A percentile compares a stretch with the other conserved stretches of the same genome.
Conservation (phyloP, 1,140 invertebrate species). For the Gonatopus flavifemur region DNA sequence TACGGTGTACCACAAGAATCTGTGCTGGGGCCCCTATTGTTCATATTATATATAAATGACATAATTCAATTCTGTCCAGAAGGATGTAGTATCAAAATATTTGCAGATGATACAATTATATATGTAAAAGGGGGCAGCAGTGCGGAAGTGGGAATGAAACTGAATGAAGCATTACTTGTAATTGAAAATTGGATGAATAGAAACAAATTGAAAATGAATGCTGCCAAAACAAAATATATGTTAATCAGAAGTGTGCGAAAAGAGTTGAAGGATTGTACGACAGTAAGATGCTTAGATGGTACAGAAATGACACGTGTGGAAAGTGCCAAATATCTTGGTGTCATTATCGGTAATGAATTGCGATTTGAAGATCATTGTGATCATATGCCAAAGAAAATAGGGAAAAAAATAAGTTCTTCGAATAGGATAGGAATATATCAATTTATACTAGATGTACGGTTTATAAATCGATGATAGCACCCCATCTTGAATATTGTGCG, state of each 20-base stretch:
- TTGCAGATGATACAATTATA: no score
- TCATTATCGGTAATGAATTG: conserved; percentile 13
- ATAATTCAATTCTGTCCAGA: not conserved
- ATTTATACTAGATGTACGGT: conserved; percentile 4
- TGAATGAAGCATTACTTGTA: not conserved
- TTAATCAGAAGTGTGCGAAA: conserved; percentile 7
- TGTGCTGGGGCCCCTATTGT: no score
- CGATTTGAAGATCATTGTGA: conserved; percentile 14
- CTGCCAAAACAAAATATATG: conserved; percentile 19
- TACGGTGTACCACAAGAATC: no score
- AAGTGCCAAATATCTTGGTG: conserved; percentile 16
- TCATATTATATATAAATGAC: no score
- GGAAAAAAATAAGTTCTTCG: conserved; percentile 17
- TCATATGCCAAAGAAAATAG: conserved; percentile 13
- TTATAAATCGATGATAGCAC: conserved; percentile 20
- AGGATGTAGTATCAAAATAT: conserved; percentile 1
- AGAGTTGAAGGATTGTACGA: not conserved
- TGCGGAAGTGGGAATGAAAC: no score
- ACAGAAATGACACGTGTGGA: conserved; percentile 6
- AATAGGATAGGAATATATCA: conserved; percentile 12
- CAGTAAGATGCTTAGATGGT: conserved; percentile 1
- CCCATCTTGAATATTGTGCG: conserved; percentile 19
- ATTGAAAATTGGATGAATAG: not conserved
- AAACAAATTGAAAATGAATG: conserved; percentile 4
- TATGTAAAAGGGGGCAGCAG: conserved; percentile 4